Percentiles rank a stretch among this genome's conserved stretches.
These are phyloP conservation scores for Scophthalmus maximus DNA, from an alignment of 2,113 vertebrate species.

Conservation along the genomic window DNA sequence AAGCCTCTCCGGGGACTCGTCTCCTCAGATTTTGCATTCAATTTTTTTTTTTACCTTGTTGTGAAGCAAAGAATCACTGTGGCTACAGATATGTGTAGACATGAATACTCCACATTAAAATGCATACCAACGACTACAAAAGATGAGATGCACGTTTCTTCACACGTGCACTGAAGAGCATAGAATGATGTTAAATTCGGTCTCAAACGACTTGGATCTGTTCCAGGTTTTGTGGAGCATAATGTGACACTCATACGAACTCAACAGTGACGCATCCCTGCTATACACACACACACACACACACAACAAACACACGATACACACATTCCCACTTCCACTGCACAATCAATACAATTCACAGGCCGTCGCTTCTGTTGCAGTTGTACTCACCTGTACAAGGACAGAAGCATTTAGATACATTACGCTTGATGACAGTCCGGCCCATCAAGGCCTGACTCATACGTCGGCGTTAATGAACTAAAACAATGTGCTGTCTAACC, in stretches of 20 bases:
- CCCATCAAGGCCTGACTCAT: conserved; percentile 62
- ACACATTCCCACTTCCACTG: not conserved
- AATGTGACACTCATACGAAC: not conserved
- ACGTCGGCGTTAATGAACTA: conserved; percentile 57
- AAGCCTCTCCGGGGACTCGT: conserved; percentile 36
- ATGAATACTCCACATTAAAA: conserved; percentile 15
- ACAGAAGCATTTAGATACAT: conserved; percentile 64
- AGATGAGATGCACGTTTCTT: not conserved
- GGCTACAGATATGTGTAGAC: conserved; percentile 32
- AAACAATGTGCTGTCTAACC: conserved; percentile 49
- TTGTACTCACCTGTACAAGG: conserved; percentile 61
- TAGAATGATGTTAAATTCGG: not conserved
- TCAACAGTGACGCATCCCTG: not conserved
- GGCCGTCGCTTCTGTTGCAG: conserved; percentile 45
- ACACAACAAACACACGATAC: not conserved
- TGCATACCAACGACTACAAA: conserved; percentile 1
- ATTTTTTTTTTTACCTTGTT: conserved; percentile 54
- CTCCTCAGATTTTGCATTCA: conserved; percentile 49
- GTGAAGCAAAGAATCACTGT: conserved; percentile 45
- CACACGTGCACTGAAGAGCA: not conserved
- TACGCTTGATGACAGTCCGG: conserved; percentile 43
- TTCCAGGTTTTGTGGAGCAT: not conserved
- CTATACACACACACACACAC: not conserved
- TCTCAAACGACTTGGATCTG: not conserved
- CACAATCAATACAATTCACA: conserved; percentile 53